Evolutionary conservation across 2,797 vertebrate genomes (phyloP).

Genomic region (Bradypodion ventrale): DNA sequence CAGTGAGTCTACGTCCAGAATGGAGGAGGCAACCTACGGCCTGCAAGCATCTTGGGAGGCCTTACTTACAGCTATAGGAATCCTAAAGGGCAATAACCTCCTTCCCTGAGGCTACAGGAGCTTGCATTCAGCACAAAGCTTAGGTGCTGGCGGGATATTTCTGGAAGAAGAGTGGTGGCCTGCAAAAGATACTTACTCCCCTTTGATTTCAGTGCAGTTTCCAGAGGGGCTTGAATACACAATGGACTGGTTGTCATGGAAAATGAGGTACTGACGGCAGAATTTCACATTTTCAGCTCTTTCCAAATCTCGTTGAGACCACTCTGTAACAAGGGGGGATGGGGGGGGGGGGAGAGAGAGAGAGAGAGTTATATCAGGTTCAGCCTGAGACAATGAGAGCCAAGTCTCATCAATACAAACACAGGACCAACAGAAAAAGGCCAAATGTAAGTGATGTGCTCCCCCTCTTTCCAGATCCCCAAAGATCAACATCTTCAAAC

Average conservation of each 20-base stretch:
- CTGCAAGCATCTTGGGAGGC: too few relatives aligned
- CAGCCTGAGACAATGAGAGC: neutral
- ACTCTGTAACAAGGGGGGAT: slow-evolving; percentile 80
- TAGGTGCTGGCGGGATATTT: neutral
- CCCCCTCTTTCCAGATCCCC: too few relatives aligned
- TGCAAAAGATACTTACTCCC: slow-evolving; percentile 83
- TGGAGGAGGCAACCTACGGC: neutral
- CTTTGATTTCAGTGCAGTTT: slow-evolving; percentile 93
- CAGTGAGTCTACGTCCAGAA: too few relatives aligned
- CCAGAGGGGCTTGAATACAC: slow-evolving; percentile 90
- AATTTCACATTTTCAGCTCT: slow-evolving; percentile 91
- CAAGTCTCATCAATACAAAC: neutral
- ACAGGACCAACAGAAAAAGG: too few relatives aligned
- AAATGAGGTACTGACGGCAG: slow-evolving; percentile 93
- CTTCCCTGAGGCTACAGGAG: neutral
- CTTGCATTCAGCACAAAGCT: neutral
- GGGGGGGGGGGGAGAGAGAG: too few relatives aligned
- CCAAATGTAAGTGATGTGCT: neutral
- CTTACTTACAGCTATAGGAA: neutral
- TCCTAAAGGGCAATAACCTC: neutral
- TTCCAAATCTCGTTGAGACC: slow-evolving; percentile 92
- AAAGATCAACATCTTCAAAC: neutral
- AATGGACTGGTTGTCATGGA: slow-evolving; percentile 89
- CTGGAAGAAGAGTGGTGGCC: neutral
- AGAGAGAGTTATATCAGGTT: slow-evolving; percentile 18